phyloP scores from a whole-genome alignment of 1,140 invertebrate genomes.

The Orchestia grillus region DNA sequence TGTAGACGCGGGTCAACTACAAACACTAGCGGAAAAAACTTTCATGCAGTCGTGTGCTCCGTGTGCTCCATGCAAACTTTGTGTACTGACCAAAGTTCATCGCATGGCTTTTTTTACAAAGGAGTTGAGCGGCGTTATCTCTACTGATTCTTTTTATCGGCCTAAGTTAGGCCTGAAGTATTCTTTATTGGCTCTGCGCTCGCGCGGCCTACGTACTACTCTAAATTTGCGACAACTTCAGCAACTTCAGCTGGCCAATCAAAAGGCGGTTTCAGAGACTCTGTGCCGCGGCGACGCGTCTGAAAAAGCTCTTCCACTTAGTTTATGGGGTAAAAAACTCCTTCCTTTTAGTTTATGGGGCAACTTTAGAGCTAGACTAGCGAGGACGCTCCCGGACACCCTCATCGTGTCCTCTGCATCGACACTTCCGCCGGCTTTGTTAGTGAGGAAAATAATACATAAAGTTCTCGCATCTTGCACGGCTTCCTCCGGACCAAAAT shows the following conservation, averaged over 20 bases:
- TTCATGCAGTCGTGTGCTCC: neutral
- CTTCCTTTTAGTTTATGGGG: conserved; percentile 11
- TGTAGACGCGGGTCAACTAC: neutral
- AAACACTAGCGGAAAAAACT: neutral
- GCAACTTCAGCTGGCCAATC: neutral
- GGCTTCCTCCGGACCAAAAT: neutral
- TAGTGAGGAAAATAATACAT: neutral
- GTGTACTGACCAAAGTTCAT: conserved; percentile 14
- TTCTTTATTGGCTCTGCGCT: conserved; percentile 45
- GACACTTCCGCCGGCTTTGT: neutral
- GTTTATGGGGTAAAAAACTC: conserved; percentile 22
- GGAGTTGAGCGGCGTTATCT: conserved; percentile 14
- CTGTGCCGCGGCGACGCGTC: neutral
- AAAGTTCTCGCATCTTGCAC: neutral
- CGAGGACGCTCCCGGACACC: neutral
- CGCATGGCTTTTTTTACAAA: neutral
- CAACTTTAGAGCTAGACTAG: neutral
- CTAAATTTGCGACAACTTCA: conserved; percentile 36
- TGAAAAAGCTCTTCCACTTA: conserved; percentile 45
- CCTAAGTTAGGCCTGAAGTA: conserved; percentile 42
- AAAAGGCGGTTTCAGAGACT: conserved; percentile 19
- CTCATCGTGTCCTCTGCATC: neutral
- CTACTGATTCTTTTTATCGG: conserved; percentile 54
- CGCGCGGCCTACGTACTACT: neutral
- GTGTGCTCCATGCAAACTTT: neutral